A percentile compares a stretch with the other conserved stretches of the same genome.
Evolutionary conservation across 2,113 vertebrate genomes (phyloP).

Genomic region (Acrocephalus kingi): DNA sequence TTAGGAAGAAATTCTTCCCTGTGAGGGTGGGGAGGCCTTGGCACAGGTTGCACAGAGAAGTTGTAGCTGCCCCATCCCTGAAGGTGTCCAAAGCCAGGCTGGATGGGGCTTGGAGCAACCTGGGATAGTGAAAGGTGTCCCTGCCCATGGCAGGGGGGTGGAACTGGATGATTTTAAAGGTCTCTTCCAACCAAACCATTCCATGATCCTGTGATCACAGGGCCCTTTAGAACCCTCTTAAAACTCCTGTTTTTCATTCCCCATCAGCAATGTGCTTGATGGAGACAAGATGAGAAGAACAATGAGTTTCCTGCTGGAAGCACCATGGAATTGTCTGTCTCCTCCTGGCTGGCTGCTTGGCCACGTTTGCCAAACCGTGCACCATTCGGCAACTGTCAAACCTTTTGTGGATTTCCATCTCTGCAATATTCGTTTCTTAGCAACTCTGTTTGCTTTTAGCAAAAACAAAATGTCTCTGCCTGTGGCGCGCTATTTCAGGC

Average conservation of each 20-base stretch:
- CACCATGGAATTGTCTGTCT: background rate
- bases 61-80: background rate
- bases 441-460: conserved; percentile 69
- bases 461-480: conserved; percentile 68
- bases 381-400: conserved; percentile 5
- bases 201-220: background rate
- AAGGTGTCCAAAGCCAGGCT: rapidly evolving
- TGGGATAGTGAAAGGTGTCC: background rate
- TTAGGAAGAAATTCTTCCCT: background rate
- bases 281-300: background rate
- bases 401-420: conserved; percentile 59
- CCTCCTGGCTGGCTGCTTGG: background rate
- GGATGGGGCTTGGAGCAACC: rapidly evolving
- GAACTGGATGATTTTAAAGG: background rate
- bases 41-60: background rate
- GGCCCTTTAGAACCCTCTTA: background rate
- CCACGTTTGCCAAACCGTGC: background rate
- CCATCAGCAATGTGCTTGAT: background rate
- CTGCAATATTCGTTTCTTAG: conserved; percentile 66
- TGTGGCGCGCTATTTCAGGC: conserved; percentile 51
- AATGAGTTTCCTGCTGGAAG: background rate
- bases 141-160: background rate
- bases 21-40: rapidly evolving
- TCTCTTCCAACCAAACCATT: background rate
- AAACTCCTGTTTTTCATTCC: background rate